Evolutionary conservation across 2,797 vertebrate genomes (phyloP), one percentile per base, ranked within the genome.

Genomic region (Pangasius mekongensis): DNA sequence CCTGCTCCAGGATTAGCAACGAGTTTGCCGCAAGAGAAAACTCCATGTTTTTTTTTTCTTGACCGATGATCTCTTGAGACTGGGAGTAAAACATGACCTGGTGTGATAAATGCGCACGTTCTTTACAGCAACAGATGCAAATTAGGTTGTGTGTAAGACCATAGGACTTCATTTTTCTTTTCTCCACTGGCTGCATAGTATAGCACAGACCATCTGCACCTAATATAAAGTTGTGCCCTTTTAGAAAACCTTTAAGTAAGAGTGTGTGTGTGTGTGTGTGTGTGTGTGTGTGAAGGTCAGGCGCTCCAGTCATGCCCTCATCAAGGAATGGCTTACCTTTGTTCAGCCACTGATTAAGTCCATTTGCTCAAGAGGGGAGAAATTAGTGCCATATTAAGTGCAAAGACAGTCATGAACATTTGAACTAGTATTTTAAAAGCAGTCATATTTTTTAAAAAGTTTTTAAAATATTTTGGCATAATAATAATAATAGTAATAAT

Each of bases 341-440:
- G 84, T 91, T 89, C 27, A 83, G 60, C 69, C 30, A 83, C 87
- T 91, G 85, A 87, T 84, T 88, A 56, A 81, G 16, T 69, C 81
- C 24, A 62, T 89, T 88, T 83, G 83, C 60, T 56, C 8, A 39
- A 76, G 66, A 54, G 62, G 43, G 24, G 62, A 30, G 69, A 74
- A 90, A 84, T 33, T 77, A 5, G 78, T 84, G 82, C 66, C 58
- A 84, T n/a, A 43, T 71, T 83, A 54, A 60, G 11, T 47, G 47
- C 47, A 76, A 60, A 64, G 24, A 69, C 49, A 47, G 56, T 16
- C 30, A 82, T 33, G 1, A 60, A 39, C 2, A 2, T 30, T 30
- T 54, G 9, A 47, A 47, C 54, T 77, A 8, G 3, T 39, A 24
- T 81, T 27, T 24, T 60, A 43, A 39, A 47, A 54, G 24, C 49